Evolutionary conservation across 1,140 invertebrate genomes (phyloP).

Genomic region (Pseudomyrmex gracilis): DNA sequence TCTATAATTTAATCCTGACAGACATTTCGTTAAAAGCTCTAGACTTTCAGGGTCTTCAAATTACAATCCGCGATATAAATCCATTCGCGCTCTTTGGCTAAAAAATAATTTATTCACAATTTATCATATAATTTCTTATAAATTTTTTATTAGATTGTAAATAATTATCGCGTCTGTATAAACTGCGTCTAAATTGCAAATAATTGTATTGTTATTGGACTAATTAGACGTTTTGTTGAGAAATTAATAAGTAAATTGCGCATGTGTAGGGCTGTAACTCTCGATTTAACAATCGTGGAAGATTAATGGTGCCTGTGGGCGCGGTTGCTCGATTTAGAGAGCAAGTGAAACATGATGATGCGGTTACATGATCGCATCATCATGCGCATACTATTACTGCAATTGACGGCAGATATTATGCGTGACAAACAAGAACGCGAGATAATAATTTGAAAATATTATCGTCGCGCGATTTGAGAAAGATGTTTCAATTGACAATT

Average conservation of each 20-base stretch:
- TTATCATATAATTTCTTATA: too few relatives aligned
- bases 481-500: neutral
- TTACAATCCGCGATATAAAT: too few relatives aligned
- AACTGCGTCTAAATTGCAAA: too few relatives aligned
- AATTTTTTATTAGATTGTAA: too few relatives aligned
- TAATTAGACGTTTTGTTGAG: too few relatives aligned
- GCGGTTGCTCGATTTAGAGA: neutral
- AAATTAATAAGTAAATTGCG: neutral
- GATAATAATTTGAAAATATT: neutral
- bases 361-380: neutral
- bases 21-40: neutral
- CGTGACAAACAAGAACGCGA: neutral
- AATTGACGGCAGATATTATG: neutral
- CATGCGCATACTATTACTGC: slow-evolving; percentile 16
- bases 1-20: neutral
- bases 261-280: neutral
- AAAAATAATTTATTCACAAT: too few relatives aligned
- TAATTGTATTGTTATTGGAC: too few relatives aligned
- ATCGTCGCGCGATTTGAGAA: neutral
- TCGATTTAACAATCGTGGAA: slow-evolving; percentile 9
- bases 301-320: slow-evolving; percentile 7
- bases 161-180: too few relatives aligned
- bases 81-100: too few relatives aligned
- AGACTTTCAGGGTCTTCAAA: too few relatives aligned
- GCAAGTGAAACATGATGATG: neutral